Conservation (phyloP, 2,888 invertebrate genomes). For the Patella depressa region DNA sequence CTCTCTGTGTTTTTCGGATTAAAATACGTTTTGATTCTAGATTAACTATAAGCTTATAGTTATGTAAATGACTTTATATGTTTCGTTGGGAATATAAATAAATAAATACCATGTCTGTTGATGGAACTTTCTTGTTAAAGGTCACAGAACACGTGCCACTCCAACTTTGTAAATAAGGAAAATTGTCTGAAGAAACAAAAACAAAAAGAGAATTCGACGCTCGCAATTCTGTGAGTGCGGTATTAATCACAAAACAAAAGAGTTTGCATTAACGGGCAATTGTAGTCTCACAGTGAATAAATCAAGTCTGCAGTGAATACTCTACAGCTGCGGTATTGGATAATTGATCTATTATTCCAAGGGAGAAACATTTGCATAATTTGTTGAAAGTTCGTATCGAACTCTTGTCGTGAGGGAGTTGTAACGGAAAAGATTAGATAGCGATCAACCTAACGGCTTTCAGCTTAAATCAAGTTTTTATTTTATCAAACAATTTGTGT, state of each 20-base stretch:
- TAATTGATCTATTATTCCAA: conserved; percentile 9
- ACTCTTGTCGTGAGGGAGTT: conserved; percentile 7
- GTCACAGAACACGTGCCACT: background rate
- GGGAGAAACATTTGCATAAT: conserved; percentile 9
- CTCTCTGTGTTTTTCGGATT: too few relatives aligned
- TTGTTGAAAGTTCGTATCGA: background rate
- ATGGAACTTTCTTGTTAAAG: too few relatives aligned
- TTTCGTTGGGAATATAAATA: too few relatives aligned
- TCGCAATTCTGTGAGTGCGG: background rate
- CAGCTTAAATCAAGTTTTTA: background rate
- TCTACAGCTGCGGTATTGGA: conserved; percentile 11
- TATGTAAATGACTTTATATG: too few relatives aligned
- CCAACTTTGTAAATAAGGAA: conserved; percentile 1
- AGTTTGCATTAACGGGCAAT: conserved; percentile 1
- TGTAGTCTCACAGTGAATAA: conserved; percentile 10
- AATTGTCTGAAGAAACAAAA: background rate
- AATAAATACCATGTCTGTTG: too few relatives aligned
- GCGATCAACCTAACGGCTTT: conserved; percentile 11
- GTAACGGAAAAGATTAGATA: conserved; percentile 5
- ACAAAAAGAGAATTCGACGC: background rate
- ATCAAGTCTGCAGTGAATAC: background rate
- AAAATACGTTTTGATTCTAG: too few relatives aligned
- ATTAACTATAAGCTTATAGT: too few relatives aligned
- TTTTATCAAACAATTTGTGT: conserved; percentile 7
- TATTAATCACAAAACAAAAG: conserved; percentile 6